These are phyloP conservation scores for Rhinogobius similis DNA, from an alignment of 2,113 vertebrate species.

Conservation along the genomic window DNA sequence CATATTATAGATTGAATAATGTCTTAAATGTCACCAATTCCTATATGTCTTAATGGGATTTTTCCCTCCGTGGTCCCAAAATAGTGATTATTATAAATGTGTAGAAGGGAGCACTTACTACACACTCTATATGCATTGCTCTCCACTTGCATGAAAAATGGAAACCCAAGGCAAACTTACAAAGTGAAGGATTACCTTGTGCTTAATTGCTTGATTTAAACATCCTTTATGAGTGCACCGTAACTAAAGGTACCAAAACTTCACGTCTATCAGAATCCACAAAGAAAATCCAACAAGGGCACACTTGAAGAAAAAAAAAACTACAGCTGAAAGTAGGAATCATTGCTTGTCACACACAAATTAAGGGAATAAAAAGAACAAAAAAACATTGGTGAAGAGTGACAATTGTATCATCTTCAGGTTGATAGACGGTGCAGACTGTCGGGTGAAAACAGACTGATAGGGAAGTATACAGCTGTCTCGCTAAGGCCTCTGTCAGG, in stretches of 20 bases:
- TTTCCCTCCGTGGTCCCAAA: constrained; percentile 26
- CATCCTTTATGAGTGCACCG: constrained; percentile 30
- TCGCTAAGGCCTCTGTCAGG: constrained; percentile 61
- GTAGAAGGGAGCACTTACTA: constrained; percentile 3
- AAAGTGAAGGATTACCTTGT: constrained; percentile 35
- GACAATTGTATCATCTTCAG: constrained; percentile 65
- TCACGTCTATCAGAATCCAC: constrained; percentile 21
- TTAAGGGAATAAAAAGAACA: constrained; percentile 49
- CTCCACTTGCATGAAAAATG: constrained; percentile 22
- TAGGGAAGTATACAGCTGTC: constrained; percentile 53
- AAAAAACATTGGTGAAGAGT: constrained; percentile 50
- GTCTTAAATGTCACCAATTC: constrained; percentile 81
- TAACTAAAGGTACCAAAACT: constrained; percentile 33
- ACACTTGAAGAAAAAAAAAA: constrained; percentile 19
- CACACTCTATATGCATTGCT: constrained; percentile 31
- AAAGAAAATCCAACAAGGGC: constrained; percentile 40
- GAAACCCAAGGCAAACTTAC: constrained; percentile 28
- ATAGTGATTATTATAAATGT: constrained; percentile 29
- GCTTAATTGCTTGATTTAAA: constrained; percentile 38
- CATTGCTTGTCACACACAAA: constrained; percentile 41
- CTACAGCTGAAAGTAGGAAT: constrained; percentile 23
- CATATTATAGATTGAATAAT: constrained; percentile 78
- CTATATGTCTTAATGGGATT: constrained; percentile 69
- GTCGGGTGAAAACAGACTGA: constrained; percentile 64
- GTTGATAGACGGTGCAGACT: constrained; percentile 44